Evolutionary conservation across 1,140 invertebrate species (phyloP).

Genomic region (Trichoplusia ni): DNA sequence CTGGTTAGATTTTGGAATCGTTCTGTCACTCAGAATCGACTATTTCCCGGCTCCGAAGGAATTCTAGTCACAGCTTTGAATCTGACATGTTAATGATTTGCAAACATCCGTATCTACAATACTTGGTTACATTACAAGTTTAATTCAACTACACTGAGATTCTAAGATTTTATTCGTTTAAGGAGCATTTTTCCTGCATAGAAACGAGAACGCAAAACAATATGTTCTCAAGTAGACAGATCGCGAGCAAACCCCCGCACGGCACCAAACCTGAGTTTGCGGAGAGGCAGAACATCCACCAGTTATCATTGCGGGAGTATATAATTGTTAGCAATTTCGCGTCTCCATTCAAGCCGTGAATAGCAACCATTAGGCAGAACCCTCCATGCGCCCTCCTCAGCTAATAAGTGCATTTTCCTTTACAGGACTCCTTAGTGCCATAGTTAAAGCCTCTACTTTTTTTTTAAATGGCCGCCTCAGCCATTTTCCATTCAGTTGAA

Average conservation of each 20-base stretch:
- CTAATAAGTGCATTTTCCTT: conserved; percentile 80
- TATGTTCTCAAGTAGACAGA: conserved; percentile 30
- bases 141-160: no score
- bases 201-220: conserved; percentile 8
- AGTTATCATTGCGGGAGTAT: conserved; percentile 79
- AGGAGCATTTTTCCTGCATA: background rate
- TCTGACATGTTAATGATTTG: background rate
- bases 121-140: no score
- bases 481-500: conserved; percentile 25
- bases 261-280: conserved; percentile 51
- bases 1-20: conserved; percentile 63
- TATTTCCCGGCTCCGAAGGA: background rate
- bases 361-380: conserved; percentile 75
- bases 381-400: conserved; percentile 67
- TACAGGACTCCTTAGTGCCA: conserved; percentile 75
- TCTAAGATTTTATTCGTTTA: no score
- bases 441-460: conserved; percentile 70
- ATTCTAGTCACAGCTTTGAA: background rate
- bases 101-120: background rate
- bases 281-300: conserved; percentile 65
- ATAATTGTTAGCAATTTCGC: conserved; percentile 80
- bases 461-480: conserved; percentile 62
- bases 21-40: conserved; percentile 27
- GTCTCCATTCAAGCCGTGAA: conserved; percentile 75
- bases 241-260: conserved; percentile 4